Evolutionary conservation across 2,113 vertebrate species (phyloP).

Genomic region (Seriola aureovittata): DNA sequence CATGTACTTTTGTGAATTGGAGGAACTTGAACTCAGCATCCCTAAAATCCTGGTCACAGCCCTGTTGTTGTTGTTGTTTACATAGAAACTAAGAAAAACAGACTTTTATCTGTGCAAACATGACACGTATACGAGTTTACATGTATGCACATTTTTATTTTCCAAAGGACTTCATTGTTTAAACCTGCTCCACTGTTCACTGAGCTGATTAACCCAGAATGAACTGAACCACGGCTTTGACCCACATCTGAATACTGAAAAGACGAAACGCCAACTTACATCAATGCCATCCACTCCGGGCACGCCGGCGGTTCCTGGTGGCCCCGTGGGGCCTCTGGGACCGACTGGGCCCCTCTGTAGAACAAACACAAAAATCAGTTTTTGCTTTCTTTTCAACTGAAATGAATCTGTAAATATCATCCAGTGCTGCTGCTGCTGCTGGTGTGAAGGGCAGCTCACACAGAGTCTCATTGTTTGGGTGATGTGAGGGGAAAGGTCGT

Average conservation of each 20-base stretch:
- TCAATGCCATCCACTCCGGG: slow-evolving; percentile 96
- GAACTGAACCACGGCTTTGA: background rate
- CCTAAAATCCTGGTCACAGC: no score
- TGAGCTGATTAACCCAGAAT: slow-evolving; percentile 29
- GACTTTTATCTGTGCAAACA: background rate
- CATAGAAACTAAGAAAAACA: background rate
- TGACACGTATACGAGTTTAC: background rate
- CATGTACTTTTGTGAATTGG: no score
- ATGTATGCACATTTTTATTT: no score
- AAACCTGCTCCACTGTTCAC: background rate
- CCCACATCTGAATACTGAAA: background rate
- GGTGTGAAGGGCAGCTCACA: slow-evolving; percentile 43
- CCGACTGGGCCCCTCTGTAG: slow-evolving; percentile 90
- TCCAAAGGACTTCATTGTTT: no score
- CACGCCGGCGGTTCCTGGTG: slow-evolving; percentile 89
- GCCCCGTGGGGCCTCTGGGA: slow-evolving; percentile 87
- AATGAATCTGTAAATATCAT: slow-evolving; percentile 42
- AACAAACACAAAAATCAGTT: slow-evolving; percentile 59
- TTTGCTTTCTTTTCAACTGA: slow-evolving; percentile 21
- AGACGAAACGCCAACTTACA: slow-evolving; percentile 83
- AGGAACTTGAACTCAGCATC: no score
- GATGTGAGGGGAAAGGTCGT: slow-evolving; percentile 56
- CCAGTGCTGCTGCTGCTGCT: slow-evolving; percentile 32
- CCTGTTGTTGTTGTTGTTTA: background rate
- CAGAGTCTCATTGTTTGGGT: slow-evolving; percentile 69